Evolutionary conservation across 1,140 invertebrate genomes (phyloP), one percentile per base, ranked within the genome.

Genomic region (Callitettix versicolor): DNA sequence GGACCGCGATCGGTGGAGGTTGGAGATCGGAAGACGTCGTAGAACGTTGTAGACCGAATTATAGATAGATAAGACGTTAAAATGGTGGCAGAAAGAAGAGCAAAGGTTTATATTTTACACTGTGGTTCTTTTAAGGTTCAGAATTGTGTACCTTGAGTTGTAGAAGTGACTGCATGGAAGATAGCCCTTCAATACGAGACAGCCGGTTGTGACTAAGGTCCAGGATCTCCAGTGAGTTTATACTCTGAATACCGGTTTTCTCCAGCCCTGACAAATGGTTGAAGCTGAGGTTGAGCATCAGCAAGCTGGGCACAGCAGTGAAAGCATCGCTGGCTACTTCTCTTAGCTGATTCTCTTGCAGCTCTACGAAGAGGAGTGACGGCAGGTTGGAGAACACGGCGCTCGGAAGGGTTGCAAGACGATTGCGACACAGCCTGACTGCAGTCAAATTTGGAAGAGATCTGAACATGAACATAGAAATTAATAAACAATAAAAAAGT

Each of bases 261-360:
- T 86, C 80, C 57, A 92, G 69, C 41, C 74, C 79, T 6, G 73
- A 74, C 43, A 90, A 71, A 59, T 84, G 75, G 73, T 90, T 91
- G 59, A 82, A 76, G 63, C 88, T 91, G 46, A 91, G 66, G 75
- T 91, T 91, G 9, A 93, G 69, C 66, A 88, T 84, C 20, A 91
- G 76, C 42, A 90, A 68, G 42, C 86, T 80, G 6, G 86, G 85
- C 14, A 85, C 79, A 60, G 82, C 80, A 57, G 82, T 77, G 65
- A 92, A 91, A 0, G 86, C 86, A 60, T 81, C 78, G n/a, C 73
- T 75, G 0, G 85, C 81, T 42, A 92, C 80, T 58, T 79, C 79
- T 55, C 69, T 72, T 26, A 89, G 65, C 44, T 79, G 74, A 67
- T 93, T 93, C 62, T 90, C 81, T 71, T 91, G 87, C 33, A 93